Percentiles rank a stretch among this genome's conserved stretches.
phyloP scores from a whole-genome alignment of 2,888 invertebrate genomes.

The Phania funesta region DNA sequence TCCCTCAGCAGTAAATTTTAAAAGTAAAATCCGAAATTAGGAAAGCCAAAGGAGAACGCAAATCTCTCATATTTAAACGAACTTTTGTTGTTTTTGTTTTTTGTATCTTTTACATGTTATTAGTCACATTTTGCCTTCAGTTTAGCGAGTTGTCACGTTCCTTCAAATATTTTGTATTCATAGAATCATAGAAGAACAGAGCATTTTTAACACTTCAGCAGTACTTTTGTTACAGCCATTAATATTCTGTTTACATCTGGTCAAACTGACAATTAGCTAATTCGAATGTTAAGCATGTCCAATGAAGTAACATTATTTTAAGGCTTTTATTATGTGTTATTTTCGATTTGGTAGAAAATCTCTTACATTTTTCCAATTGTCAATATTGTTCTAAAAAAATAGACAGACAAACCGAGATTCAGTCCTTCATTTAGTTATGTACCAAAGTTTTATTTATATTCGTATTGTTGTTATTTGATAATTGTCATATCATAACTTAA shows the following conservation, averaged over 20 bases:
- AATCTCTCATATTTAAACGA: too few relatives aligned
- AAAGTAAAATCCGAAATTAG: too few relatives aligned
- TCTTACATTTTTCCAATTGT: conserved; percentile 36
- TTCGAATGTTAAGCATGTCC: conserved; percentile 67
- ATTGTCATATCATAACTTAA: conserved; percentile 57
- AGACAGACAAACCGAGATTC: background rate
- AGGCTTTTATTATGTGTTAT: conserved; percentile 21
- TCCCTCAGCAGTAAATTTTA: too few relatives aligned
- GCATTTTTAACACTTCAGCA: conserved; percentile 20
- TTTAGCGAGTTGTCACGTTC: conserved; percentile 46
- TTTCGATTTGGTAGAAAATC: conserved; percentile 48
- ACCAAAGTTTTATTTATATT: conserved; percentile 44
- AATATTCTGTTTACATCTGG: conserved; percentile 64
- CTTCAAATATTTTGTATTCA: conserved; percentile 28
- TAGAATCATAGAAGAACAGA: conserved; percentile 2
- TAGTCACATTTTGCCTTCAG: conserved; percentile 28
- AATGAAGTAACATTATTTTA: conserved; percentile 39
- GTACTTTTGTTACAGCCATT: conserved; percentile 27
- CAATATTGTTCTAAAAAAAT: conserved; percentile 8
- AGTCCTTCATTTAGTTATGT: background rate
- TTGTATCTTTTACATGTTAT: too few relatives aligned
- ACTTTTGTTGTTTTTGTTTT: too few relatives aligned
- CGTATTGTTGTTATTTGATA: conserved; percentile 45
- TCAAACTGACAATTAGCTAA: conserved; percentile 67
- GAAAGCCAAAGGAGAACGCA: too few relatives aligned